Evolutionary conservation across 2,797 vertebrate species (phyloP).

Genomic region (Acanthornis magna): DNA sequence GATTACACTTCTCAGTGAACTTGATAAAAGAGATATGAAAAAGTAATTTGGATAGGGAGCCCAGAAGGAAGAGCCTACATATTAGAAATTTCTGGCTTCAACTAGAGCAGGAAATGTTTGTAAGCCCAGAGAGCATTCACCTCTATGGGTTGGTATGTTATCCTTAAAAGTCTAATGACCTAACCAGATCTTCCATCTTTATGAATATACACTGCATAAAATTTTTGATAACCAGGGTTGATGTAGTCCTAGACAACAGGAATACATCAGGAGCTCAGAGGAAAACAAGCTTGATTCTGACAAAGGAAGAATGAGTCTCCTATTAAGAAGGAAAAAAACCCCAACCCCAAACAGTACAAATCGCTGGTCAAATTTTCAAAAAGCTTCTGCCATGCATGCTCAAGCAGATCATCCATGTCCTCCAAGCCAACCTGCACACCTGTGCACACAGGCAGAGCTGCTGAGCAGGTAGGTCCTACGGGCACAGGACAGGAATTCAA

Average conservation of each 20-base stretch:
- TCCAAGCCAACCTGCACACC: background rate
- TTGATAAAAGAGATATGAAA: background rate
- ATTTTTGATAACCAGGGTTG: background rate
- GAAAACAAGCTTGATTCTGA: background rate
- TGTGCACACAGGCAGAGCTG: constrained; percentile 6
- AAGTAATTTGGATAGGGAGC: background rate
- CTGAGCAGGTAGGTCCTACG: background rate
- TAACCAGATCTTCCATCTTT: background rate
- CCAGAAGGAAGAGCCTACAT: background rate
- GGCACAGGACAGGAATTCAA: background rate
- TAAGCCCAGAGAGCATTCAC: background rate
- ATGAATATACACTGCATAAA: background rate
- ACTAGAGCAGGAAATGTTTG: background rate
- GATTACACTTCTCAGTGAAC: background rate
- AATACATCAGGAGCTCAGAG: background rate
- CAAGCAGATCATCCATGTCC: constrained; percentile 2
- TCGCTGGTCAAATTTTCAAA: background rate
- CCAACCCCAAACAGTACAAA: background rate
- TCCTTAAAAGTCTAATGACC: background rate
- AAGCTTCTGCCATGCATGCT: constrained; percentile 56
- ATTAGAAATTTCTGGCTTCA: background rate
- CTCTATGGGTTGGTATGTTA: background rate
- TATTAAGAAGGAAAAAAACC: background rate
- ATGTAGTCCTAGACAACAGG: background rate
- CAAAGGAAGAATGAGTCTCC: background rate